Evolutionary conservation across 2,888 invertebrate genomes (phyloP).

Genomic region (Heliconius aoede): DNA sequence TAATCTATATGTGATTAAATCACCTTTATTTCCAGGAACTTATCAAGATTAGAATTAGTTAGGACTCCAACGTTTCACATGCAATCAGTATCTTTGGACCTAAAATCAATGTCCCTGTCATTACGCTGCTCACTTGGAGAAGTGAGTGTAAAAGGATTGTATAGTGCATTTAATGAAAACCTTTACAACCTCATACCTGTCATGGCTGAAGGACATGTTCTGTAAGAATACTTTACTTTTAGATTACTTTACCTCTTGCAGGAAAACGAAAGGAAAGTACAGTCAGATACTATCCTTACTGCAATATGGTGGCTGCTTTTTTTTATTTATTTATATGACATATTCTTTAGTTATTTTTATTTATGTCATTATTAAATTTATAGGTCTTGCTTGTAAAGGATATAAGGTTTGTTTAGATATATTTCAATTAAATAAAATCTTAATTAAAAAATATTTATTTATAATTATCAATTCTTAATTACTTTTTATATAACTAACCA

Average conservation of each 20-base stretch:
- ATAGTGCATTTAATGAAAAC: slow-evolving; percentile 79
- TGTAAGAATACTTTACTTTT: slow-evolving; percentile 66
- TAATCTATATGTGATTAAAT: not conserved
- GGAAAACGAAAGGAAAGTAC: too few species aligned
- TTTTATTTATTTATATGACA: slow-evolving; percentile 14
- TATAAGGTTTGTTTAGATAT: slow-evolving; percentile 30
- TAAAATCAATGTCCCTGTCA: slow-evolving; percentile 73
- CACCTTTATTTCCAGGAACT: slow-evolving; percentile 59
- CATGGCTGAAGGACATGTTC: slow-evolving; percentile 76
- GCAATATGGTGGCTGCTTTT: not conserved
- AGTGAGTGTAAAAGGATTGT: slow-evolving; percentile 73
- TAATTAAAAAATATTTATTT: not conserved
- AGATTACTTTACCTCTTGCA: too few species aligned
- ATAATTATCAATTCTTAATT: not conserved
- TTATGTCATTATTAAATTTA: not conserved
- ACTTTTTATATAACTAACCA: too few species aligned
- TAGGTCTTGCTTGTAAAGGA: slow-evolving; percentile 38
- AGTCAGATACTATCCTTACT: not conserved
- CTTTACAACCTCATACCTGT: slow-evolving; percentile 78
- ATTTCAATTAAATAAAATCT: not conserved
- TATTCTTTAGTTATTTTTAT: not conserved
- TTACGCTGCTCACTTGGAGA: slow-evolving; percentile 76
- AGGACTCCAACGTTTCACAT: slow-evolving; percentile 76
- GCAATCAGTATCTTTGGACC: slow-evolving; percentile 68
- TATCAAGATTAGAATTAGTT: slow-evolving; percentile 70